Conservation (phyloP, 2,888 invertebrate genomes). For the Cephus spinipes region DNA sequence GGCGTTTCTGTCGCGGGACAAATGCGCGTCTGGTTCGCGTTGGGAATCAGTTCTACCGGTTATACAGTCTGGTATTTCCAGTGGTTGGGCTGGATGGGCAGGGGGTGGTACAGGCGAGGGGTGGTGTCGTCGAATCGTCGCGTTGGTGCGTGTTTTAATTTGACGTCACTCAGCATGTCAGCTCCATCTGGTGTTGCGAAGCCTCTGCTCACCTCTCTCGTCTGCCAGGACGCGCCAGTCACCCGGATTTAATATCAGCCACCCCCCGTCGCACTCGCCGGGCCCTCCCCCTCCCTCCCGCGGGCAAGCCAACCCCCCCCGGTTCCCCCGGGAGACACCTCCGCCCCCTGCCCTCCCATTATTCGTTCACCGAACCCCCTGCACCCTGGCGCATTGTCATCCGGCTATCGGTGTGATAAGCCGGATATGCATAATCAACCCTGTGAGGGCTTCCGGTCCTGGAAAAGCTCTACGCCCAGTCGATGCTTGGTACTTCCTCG, state of each 20-base stretch:
- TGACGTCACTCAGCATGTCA: conserved; percentile 64
- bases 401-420: conserved; percentile 32
- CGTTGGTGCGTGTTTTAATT: conserved; percentile 63
- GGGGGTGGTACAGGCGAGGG: background rate
- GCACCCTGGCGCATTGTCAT: conserved; percentile 30
- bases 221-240: conserved; percentile 59
- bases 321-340: conserved; percentile 16
- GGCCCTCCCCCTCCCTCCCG: conserved; percentile 18
- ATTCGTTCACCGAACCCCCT: conserved; percentile 2
- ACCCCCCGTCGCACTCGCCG: conserved; percentile 34
- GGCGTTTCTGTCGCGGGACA: background rate
- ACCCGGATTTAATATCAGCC: conserved; percentile 63
- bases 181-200: conserved; percentile 62
- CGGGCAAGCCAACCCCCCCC: conserved; percentile 14
- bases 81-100: background rate
- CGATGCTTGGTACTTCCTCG: conserved; percentile 3
- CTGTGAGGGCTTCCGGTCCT: background rate
- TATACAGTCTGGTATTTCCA: background rate
- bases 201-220: conserved; percentile 36
- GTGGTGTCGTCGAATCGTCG: conserved; percentile 59
- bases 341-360: conserved; percentile 11
- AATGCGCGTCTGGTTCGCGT: background rate
- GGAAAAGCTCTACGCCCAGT: conserved; percentile 10
- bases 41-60: background rate
- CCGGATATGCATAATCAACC: conserved; percentile 44